These are phyloP conservation scores for Eupeodes latifasciatus DNA, from an alignment of 2,888 invertebrate genomes.

Conservation along the genomic window DNA sequence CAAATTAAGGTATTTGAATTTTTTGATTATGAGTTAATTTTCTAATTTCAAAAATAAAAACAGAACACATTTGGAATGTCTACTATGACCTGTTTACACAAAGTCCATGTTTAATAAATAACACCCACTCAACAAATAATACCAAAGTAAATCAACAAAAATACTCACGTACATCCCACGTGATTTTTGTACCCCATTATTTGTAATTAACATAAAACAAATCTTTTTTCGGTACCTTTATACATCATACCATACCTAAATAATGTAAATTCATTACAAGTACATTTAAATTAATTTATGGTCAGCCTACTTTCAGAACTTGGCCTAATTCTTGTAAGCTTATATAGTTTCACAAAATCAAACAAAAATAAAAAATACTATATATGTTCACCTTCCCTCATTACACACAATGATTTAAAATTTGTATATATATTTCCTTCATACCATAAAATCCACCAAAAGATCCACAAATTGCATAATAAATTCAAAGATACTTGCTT, in stretches of 20 bases:
- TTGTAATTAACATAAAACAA: background rate
- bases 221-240: conserved; percentile 9
- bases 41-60: background rate
- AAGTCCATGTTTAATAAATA: background rate
- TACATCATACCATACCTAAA: background rate
- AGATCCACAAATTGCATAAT: conserved; percentile 24
- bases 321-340: conserved; percentile 24
- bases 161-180: conserved; percentile 25
- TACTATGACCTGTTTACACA: background rate
- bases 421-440: too few species aligned
- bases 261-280: conserved; percentile 15
- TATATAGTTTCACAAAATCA: background rate
- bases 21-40: background rate
- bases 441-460: background rate
- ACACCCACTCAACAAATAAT: background rate
- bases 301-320: conserved; percentile 34
- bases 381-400: conserved; percentile 1
- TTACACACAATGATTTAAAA: background rate
- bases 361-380: background rate
- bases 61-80: background rate
- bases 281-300: background rate
- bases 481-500: conserved; percentile 4
- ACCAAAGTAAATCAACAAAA: background rate
- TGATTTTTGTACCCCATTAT: background rate
- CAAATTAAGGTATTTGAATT: too few species aligned